Evolutionary conservation across 2,888 invertebrate genomes (phyloP), one percentile per base, ranked within the genome.

Genomic region (Chrysopilus asiliformis): DNA sequence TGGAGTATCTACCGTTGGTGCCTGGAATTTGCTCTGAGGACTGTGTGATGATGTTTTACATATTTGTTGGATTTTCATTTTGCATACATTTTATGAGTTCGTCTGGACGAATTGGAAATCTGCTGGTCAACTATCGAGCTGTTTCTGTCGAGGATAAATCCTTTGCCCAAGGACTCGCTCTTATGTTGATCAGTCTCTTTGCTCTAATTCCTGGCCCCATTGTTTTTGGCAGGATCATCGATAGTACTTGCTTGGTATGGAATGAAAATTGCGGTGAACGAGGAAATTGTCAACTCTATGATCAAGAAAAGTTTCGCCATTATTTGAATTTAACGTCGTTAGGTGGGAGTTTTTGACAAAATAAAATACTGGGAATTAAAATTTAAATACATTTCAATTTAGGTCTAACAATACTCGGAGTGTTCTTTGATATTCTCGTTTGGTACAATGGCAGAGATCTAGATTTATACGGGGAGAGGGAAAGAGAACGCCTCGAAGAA

Each of bases 191-290:
- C 31, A 75, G 75, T 32, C 47, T 76, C 16, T 68, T 76, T 46
- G 74, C 74, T 2, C 61, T 78, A 39, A 76, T 79, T 41, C 80
- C 80, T 1, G 77, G 76, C 4, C 79, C 80, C 1, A 74, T 80
- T 37, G 58, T 79, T 29, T 62, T 56, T 40, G 80, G 80, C 1
- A 68, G 70, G 10, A 68, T 79, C 32, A 75, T 67, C 49, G 79
- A 79, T 53, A 68, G 70, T 9, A 70, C 77, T 1, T 79, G 79
- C 44, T 50, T 76, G 24, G 67, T 76, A 15, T 79, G 79, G 79
- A 73, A 75, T 20, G 62, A 71, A 35, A 69, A 70, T 5, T 79
- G 79, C 48, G 72, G 68, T 2, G 59, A 62, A 15, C 66, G 57
- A 24, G 76, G 77, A 9, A 74, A 77, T 48, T 79, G 79, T 45